Base-by-base conservation (phyloP, 2,888 invertebrate genomes). In the Sussaba pulchella region DNA sequence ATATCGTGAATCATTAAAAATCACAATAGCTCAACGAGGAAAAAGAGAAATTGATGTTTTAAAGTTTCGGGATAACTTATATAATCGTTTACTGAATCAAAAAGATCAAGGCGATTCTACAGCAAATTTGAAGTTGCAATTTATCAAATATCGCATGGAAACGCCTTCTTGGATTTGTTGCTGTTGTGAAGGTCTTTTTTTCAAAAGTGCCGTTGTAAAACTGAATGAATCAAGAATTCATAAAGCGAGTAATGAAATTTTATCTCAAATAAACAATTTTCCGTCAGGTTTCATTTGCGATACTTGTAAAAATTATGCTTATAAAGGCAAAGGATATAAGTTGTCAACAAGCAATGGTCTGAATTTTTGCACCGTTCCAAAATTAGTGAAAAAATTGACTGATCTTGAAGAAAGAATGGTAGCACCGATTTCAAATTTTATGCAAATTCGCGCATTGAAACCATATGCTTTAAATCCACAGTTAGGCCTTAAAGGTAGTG, bases 321-420 rank as follows among this genome's bases (percentile, higher is more conserved):
- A 31, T 26, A 41, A 39, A 39, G 41, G 36, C 31, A 10, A 14
- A 43, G 21, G 10, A 63, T 39, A 31, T 31, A 66, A 45, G 24
- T 14, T 72, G 36, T 17, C 61, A 31, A 61, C 72, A 6, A 72
- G 47, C 21, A 80, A 71, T 72, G 77, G 82, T 12, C 52, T 81
- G 9, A 69, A 77, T 19, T 83, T 81, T 74, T 19, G 41, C 10
- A 31, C 70, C 31, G 69, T 87, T 43, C 86, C 85, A n/a, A 78
- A 83, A 19, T 80, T 77, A 52, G 6, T 88, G 19, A 73, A 74
- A 75, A 57, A 57, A 52, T 74, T 87, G 57, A 76, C 83, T 9
- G 64, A 72, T 69, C 74, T 90, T 9, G 90, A 91, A 84, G 89
- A 90, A 83, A 76, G 90, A 66, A 77, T 90, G 76, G 81, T 89